Base-by-base conservation (phyloP, 2,797 vertebrate species). In the Sebastes minor region DNA sequence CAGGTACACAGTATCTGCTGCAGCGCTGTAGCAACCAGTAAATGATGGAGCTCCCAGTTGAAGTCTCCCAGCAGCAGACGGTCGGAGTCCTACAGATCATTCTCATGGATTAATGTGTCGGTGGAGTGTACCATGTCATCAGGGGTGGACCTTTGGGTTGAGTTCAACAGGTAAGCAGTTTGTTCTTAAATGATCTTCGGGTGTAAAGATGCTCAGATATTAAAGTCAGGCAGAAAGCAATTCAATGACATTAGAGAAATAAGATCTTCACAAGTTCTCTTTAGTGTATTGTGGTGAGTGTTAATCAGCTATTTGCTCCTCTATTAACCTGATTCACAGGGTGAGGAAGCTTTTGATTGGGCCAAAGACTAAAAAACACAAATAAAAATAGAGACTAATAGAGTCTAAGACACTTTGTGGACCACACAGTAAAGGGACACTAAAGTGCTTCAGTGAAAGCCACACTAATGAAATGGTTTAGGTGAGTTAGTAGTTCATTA, bases 151-250 rank as follows among this genome's bases (percentile, higher is more conserved):
- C 49, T 57, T 5, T 66, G 57, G 33, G 2, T n/a, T 74, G 32
- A 22, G 38, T 53, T 46, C 9, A 52, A 65, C 53, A 79, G 90
- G 91, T 92, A 77, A 85, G 83, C 18, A 4, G 18, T 32, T 16
- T 33, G n/a, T 22, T 32, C 6, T 57, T 38, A 16, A 53, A 23
- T 38, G 5, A 35, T 25, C 33, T 46, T 32, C 20, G 13, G 35
- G 23, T 14, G 12, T 55, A 0, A 3, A 20, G 46, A 46, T 59
- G 30, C 65, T 83, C 12, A 69, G 13, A 52, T 52, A 57, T 25
- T 35, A 25, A 66, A 78, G n/a, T 2, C n/a, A 62, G 33, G 6
- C 18, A 53, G 20, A 27, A 3, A 46, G 11, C 16, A 52, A 28
- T 75, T 53, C 13, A 16, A 16, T 66, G 62, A 20, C 0, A 7